Base-by-base conservation (phyloP, 2,113 vertebrate genomes). In the Glaucidium brasilianum region DNA sequence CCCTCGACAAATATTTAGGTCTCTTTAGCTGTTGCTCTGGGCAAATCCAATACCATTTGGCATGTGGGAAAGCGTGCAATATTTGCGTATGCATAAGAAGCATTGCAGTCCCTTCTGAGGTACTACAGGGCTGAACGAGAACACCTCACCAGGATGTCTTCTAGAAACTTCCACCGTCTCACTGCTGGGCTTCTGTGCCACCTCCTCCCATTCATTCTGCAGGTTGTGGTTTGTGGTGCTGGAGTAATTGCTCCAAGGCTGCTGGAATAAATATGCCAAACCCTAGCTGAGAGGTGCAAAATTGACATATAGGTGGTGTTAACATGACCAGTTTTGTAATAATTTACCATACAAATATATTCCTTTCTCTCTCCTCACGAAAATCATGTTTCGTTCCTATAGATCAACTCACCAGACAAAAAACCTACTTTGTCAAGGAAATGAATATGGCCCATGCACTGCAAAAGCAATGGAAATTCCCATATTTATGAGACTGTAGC, bases 91-190 rank as follows among this genome's bases (percentile, higher is more conserved):
- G 2, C 20, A 2, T 6, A 21, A 60, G 55, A 39, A 88, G 8
- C 50, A 15, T 5, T 50, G 37, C 3, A 26, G 35, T 35, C 14
- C 25, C 12, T 43, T 81, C 12, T 4, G 71, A 73, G 63, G n/a
- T n/a, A 35, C 34, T 2, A 50, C 13, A 49, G 62, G 2, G 1
- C 8, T 1, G 5, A 87, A 56, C 0, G 0, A 69, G 35, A 43
- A 88, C 68, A 52, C 10, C 7, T 76, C 9, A 25, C 18, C n/a
- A 43, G 26, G 7, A 10, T 47, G 29, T 59, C 58, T 73, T 67
- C 67, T 56, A 83, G 49, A 74, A 52, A 58, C 15, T 69, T 79
- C 39, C 26, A 19, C 18, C 7, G 20, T 23, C 29, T 58, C 37
- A 13, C 34, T 66, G 10, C 45, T 53, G 67, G 12, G 18, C 15